A percentile compares a stretch with the other conserved stretches of the same genome.
phyloP scores from a whole-genome alignment of 2,797 vertebrate genomes.

The Psittacula derbiana region DNA sequence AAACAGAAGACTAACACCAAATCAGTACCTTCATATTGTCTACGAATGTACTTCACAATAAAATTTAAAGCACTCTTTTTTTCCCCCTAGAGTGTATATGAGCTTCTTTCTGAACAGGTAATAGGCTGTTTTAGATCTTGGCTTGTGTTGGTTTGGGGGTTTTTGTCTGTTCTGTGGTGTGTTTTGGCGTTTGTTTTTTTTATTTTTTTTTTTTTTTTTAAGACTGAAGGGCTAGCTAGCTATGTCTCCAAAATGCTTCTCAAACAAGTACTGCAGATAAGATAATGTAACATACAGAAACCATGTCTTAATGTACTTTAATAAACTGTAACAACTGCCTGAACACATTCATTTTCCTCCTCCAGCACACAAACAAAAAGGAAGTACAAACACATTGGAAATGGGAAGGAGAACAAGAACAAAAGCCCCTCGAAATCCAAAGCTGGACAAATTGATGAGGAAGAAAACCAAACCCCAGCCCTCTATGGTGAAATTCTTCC shows the following conservation, averaged over 20 bases:
- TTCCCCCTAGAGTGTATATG: rapidly evolving
- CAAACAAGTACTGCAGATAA: background rate
- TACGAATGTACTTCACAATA: rapidly evolving
- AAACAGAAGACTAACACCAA: background rate
- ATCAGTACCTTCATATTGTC: background rate
- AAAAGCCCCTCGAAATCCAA: background rate
- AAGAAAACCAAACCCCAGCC: background rate
- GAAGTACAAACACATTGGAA: background rate
- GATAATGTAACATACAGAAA: background rate
- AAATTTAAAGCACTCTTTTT: background rate
- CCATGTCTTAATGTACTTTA: background rate
- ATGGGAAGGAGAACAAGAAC: background rate
- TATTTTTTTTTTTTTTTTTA: background rate
- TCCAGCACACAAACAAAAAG: background rate
- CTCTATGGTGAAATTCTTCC: background rate
- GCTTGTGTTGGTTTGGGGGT: background rate
- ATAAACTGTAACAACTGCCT: background rate
- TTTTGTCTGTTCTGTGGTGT: background rate
- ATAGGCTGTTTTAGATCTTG: background rate
- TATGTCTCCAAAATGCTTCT: background rate
- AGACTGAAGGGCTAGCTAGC: background rate
- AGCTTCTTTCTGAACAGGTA: background rate
- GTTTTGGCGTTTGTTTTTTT: background rate
- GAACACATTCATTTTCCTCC: background rate
- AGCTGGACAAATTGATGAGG: background rate